Base-by-base conservation (phyloP, 2,113 vertebrate genomes). In the Nycticorax nycticorax region DNA sequence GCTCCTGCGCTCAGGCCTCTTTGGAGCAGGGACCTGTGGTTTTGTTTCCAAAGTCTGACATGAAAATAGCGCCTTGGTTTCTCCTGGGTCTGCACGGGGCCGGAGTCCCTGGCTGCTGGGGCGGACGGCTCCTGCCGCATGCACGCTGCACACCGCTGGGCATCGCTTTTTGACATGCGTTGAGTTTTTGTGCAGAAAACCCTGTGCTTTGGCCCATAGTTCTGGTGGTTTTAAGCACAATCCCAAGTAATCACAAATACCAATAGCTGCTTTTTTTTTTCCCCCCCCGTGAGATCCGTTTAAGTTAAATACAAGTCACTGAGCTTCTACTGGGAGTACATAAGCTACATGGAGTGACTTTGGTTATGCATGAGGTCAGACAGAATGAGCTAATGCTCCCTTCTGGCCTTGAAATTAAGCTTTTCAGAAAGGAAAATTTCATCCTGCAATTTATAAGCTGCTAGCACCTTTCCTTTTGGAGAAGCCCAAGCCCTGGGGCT, bases 371-470 rank as follows among this genome's bases (percentile, higher is more conserved):
- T 91, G 95, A 96, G 74, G 81, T 96, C 94, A 96, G 92, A 48
- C n/a, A 68, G 69, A 78, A 89, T 96, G 94, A 95, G 85, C 87
- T 96, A 89, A 97, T 94, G 45, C 57, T 96, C 84, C 89, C 87
- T 92, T 93, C 89, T 96, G 89, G 87, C 85, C 43, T 13, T 4
- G 63, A 73, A 92, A 88, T 69, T 12, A 56, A 67, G 66, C 41
- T 82, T 95, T 55, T 48, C 81, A 73, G 87, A 64, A 66, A 89
- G 84, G 18, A 53, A 12, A 62, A 60, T 75, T 81, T 64, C 55
- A 72, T 73, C 48, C 89, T 82, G 47, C 59, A 69, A 18, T 26
- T 66, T 48, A 32, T 81, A 52, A 69, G 35, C 53, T 62, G 33
- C 30, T 21, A 35, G 35, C 41, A 62, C 57, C 57, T 88, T 79